Conservation (phyloP, 2,113 vertebrate genomes). For the Poecilia latipinna region DNA sequence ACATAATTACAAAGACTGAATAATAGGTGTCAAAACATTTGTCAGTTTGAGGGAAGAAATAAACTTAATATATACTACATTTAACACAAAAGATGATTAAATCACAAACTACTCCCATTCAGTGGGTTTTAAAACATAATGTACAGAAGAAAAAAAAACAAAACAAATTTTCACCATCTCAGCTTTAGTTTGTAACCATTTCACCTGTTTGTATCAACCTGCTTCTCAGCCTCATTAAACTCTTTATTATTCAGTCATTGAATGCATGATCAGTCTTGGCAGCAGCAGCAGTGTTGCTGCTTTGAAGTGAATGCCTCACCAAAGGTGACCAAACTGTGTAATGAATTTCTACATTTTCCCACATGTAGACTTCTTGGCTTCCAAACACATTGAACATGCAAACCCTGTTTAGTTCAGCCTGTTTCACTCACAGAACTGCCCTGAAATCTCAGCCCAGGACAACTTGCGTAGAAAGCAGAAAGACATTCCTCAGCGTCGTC, state of each 20-base stretch:
- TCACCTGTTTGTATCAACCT: conserved; percentile 45
- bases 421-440: conserved; percentile 1
- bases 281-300: conserved; percentile 49
- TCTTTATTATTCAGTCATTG: conserved; percentile 47
- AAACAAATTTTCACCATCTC: conserved; percentile 42
- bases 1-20: conserved; percentile 75
- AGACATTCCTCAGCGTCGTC: conserved; percentile 70
- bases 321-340: conserved; percentile 61
- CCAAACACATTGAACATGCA: conserved; percentile 13
- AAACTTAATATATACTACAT: conserved; percentile 45
- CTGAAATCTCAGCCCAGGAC: conserved; percentile 12
- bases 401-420: conserved; percentile 17
- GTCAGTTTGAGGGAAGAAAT: conserved; percentile 62
- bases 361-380: background rate
- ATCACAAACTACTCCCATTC: conserved; percentile 34
- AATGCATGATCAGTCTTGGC: conserved; percentile 49
- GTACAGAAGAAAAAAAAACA: conserved; percentile 39
- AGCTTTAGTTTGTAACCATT: conserved; percentile 43
- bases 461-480: conserved; percentile 42
- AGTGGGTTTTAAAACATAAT: conserved; percentile 54
- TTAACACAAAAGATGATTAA: conserved; percentile 32
- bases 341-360: conserved; percentile 29
- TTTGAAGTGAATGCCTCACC: conserved; percentile 51
- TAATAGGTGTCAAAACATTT: conserved; percentile 68
- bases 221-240: conserved; percentile 51